Evolutionary conservation across 2,113 vertebrate genomes (phyloP).

Genomic region (Mirounga angustirostris): DNA sequence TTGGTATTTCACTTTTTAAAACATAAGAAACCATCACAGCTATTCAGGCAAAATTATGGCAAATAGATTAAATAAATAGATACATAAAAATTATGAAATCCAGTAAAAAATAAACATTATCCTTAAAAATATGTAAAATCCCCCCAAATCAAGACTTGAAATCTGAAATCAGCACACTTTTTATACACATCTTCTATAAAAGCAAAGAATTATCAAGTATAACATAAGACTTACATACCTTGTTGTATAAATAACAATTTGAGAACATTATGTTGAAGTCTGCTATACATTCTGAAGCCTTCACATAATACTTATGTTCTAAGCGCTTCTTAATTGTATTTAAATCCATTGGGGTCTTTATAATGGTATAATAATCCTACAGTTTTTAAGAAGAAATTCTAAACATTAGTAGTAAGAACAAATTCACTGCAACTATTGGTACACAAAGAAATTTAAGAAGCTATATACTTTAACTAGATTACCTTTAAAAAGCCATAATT

Average conservation of each 20-base stretch:
- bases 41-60: conserved; percentile 22
- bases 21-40: background rate
- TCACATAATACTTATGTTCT: conserved; percentile 94
- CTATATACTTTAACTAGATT: background rate
- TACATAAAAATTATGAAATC: conserved; percentile 54
- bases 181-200: background rate
- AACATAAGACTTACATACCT: conserved; percentile 66
- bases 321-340: conserved; percentile 94
- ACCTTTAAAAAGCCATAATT: conserved; percentile 37
- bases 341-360: conserved; percentile 96
- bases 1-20: conserved; percentile 5
- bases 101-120: background rate
- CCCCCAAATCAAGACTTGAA: background rate
- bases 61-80: conserved; percentile 27
- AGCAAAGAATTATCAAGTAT: background rate
- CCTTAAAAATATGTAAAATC: conserved; percentile 3
- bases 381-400: conserved; percentile 61
- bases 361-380: conserved; percentile 96
- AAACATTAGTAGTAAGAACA: conserved; percentile 40
- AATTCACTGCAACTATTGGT: conserved; percentile 26
- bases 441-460: conserved; percentile 56
- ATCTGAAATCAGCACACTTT: background rate
- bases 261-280: conserved; percentile 96
- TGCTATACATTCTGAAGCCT: conserved; percentile 92
- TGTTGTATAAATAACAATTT: conserved; percentile 97